Evolutionary conservation across 1,140 invertebrate species (phyloP), one percentile per base, ranked within the genome.

Genomic region (Aphelenchoides besseyi): DNA sequence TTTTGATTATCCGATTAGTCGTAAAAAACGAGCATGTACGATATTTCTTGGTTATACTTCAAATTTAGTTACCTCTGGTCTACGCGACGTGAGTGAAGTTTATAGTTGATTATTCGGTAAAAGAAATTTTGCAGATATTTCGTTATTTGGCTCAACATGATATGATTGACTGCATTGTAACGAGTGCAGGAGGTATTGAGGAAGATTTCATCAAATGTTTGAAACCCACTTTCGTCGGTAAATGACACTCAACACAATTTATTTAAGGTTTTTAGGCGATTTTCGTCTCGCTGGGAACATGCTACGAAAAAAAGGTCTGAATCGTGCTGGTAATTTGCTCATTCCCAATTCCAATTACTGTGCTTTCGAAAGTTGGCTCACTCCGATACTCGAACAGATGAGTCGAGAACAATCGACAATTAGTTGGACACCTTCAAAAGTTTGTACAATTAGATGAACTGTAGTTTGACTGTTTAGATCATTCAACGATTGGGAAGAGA

Each of bases 301-400:
- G 48, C 87, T 96, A 16, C 87, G 95, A 70, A 89, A 92, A 3
- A 89, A 90, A 74, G 97, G 95, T 8, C 92, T 99, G 36, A 99
- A 99, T 86, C 88, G 97, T 76, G 97, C 96, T 76, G 96, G 97
- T 33, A 99, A 99, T 87, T 87, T 99, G 33, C 87, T 98, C 29
- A 94, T 98, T 1, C 96, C 97, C 2, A 99, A 99, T 88, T 90
- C 95, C 79, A 99, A 99, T 87, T 99, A 99, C 86, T 98, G 95
- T 80, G 88, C 90, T 77, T 98, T 99, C 88, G 95, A 99, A 87
- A 92, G 97, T 84, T 99, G 96, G 95, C 87, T 98, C 0, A 94
- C 92, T 87, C 97, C 97, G 0, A 89, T 94, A 78, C 87, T 99
- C 23, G 92, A 98, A 84, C 88, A 91, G 84, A 92, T 98, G 91